phyloP scores from a whole-genome alignment of 2,113 vertebrate genomes.

The Zootoca vivipara region DNA sequence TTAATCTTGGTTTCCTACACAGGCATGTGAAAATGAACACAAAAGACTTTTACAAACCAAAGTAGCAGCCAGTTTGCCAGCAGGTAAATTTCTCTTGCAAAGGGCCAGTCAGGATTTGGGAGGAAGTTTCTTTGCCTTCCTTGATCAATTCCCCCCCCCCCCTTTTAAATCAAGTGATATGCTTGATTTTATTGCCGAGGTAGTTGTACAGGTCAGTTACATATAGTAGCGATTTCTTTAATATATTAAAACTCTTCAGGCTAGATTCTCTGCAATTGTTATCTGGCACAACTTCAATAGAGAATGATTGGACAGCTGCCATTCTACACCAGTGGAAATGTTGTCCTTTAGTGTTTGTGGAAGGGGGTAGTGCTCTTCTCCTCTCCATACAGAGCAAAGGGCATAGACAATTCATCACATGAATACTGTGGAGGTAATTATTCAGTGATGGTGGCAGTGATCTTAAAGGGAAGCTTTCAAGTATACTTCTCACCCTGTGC shows the following conservation, averaged over 20 bases:
- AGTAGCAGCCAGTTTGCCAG: conserved; percentile 48
- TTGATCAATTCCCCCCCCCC: neutral
- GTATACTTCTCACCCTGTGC: neutral
- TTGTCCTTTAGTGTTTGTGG: neutral
- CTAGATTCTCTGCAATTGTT: neutral
- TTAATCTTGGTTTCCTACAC: conserved; percentile 48
- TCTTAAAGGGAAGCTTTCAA: neutral
- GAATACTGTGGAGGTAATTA: neutral
- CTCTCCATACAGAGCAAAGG: neutral
- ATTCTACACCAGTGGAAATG: neutral
- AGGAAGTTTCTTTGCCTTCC: conserved; percentile 43
- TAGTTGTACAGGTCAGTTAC: neutral
- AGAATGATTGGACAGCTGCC: neutral
- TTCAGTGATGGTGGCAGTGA: neutral
- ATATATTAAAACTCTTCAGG: neutral
- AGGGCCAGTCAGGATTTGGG: conserved; percentile 45
- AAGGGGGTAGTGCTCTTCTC: rapidly evolving
- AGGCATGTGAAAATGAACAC: conserved; percentile 57
- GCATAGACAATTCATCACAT: neutral
- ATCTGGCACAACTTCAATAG: neutral
- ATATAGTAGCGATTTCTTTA: neutral
- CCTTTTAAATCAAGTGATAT: neutral
- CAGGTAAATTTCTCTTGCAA: conserved; percentile 55
- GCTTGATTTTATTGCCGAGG: conserved; percentile 8
- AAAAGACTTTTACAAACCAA: conserved; percentile 50